Percentiles rank a stretch among this genome's conserved stretches.
These are phyloP conservation scores for Microctenopoma lineatum DNA, from an alignment of 2,797 vertebrate species.

Conservation along the genomic window DNA sequence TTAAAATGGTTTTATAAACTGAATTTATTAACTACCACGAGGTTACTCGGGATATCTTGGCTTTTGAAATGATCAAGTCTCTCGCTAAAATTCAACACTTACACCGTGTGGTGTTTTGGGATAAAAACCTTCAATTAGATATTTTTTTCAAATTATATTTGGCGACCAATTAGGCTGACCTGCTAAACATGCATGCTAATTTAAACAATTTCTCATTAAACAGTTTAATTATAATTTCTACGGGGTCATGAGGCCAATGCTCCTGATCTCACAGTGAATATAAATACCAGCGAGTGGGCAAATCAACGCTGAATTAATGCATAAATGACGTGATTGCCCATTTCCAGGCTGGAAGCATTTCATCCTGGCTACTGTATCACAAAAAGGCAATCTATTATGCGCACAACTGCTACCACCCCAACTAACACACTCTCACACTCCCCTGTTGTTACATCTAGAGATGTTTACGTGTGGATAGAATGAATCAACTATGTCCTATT, in stretches of 20 bases:
- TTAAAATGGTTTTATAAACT: background rate
- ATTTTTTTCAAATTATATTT: constrained; percentile 48
- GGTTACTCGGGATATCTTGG: background rate
- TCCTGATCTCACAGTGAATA: constrained; percentile 68
- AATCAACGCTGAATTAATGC: constrained; percentile 68
- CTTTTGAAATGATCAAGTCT: constrained; percentile 24
- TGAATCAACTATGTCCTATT: constrained; percentile 38
- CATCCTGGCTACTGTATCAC: constrained; percentile 14
- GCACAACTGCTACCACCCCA: background rate
- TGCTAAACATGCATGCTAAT: constrained; percentile 69
- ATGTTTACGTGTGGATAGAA: constrained; percentile 55
- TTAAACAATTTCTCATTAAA: constrained; percentile 70
- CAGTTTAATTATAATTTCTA: constrained; percentile 63
- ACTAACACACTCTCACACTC: constrained; percentile 1
- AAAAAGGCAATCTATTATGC: constrained; percentile 8
- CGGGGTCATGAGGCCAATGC: constrained; percentile 59
- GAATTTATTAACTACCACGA: constrained; percentile 13
- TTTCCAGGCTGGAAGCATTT: constrained; percentile 46
- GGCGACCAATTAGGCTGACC: constrained; percentile 60
- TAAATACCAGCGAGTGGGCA: constrained; percentile 56
- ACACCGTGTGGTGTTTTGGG: constrained; percentile 11
- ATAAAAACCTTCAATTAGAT: constrained; percentile 46
- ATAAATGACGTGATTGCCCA: constrained; percentile 45
- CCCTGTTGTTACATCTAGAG: constrained; percentile 39
- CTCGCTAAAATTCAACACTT: background rate